Evolutionary conservation across 2,113 vertebrate genomes (phyloP).

Genomic region (Amphilophus citrinellus): DNA sequence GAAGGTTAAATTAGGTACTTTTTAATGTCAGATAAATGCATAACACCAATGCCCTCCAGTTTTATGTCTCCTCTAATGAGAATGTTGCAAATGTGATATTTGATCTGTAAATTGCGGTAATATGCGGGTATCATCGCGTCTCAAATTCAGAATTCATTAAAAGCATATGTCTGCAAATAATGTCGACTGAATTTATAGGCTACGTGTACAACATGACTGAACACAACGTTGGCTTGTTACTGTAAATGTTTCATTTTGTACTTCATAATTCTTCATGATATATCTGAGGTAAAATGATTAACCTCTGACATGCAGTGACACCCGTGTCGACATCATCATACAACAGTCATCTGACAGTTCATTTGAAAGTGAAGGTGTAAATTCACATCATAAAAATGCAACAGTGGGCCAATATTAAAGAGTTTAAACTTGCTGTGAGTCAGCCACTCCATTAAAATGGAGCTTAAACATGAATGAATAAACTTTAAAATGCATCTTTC

Average conservation of each 20-base stretch:
- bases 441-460: too few species aligned
- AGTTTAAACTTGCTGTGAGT: not conserved
- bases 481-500: not conserved
- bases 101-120: not conserved
- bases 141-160: not conserved
- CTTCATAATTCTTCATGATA: not conserved
- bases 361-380: not conserved
- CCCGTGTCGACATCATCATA: too few species aligned
- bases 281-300: not conserved
- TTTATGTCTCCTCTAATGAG: not conserved
- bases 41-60: not conserved
- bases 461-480: not conserved
- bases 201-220: not conserved
- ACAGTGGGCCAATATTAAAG: not conserved
- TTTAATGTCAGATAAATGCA: not conserved
- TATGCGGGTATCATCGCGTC: not conserved
- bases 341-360: too few species aligned
- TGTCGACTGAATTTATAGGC: not conserved
- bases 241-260: not conserved
- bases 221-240: not conserved
- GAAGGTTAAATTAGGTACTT: slow-evolving; percentile 43
- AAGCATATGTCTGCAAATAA: not conserved
- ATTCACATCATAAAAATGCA: not conserved
- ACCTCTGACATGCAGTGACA: not conserved
- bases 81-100: not conserved